These are phyloP conservation scores for Cyprinodon variegatus DNA, from an alignment of 2,113 vertebrate species.

Conservation along the genomic window DNA sequence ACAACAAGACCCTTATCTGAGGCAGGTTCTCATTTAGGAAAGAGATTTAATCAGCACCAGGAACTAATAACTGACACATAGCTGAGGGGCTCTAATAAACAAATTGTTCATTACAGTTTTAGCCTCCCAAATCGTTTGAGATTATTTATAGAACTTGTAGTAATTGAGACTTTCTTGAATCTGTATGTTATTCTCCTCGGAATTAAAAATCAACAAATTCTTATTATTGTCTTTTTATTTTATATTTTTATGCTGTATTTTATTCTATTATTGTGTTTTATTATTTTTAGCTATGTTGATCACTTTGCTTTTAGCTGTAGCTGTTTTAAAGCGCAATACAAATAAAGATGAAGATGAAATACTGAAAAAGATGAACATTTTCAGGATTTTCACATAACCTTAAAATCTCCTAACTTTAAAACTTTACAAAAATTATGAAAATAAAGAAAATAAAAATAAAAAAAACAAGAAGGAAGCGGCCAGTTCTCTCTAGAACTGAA, in stretches of 20 bases:
- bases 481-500: slow-evolving; percentile 28
- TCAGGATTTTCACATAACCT: not conserved
- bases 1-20: slow-evolving; percentile 52
- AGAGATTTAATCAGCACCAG: slow-evolving; percentile 51
- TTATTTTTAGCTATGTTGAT: no score
- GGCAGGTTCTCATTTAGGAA: slow-evolving; percentile 62
- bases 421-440: slow-evolving; percentile 16
- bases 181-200: slow-evolving; percentile 40
- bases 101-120: slow-evolving; percentile 55
- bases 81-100: slow-evolving; percentile 16
- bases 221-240: no score
- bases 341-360: no score
- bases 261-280: no score
- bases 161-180: slow-evolving; percentile 20
- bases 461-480: slow-evolving; percentile 25
- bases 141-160: not conserved
- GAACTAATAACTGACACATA: slow-evolving; percentile 34
- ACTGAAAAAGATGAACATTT: not conserved
- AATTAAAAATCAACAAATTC: slow-evolving; percentile 22
- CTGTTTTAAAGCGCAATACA: no score
- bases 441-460: slow-evolving; percentile 19
- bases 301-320: no score
- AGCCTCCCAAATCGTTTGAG: slow-evolving; percentile 27
- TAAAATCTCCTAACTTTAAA: slow-evolving; percentile 27
- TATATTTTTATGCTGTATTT: no score